Evolutionary conservation across 2,888 invertebrate genomes (phyloP).

Genomic region (Agrilus mali): DNA sequence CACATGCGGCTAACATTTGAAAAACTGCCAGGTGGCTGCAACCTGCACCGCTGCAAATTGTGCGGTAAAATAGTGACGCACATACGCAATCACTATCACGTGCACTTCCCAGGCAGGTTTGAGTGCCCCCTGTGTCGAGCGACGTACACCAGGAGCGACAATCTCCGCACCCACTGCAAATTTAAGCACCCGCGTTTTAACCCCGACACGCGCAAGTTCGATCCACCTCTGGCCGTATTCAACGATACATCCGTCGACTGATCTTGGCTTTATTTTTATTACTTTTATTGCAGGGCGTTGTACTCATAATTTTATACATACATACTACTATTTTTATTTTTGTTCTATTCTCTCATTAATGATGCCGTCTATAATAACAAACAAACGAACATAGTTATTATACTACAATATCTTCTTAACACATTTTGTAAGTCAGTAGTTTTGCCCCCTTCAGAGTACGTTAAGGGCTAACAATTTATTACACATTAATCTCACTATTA

Average conservation of each 20-base stretch:
- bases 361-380: too few relatives aligned
- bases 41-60: conserved; percentile 88
- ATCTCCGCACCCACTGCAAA: conserved; percentile 85
- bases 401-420: too few relatives aligned
- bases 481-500: too few relatives aligned
- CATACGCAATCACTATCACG: conserved; percentile 89
- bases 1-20: conserved; percentile 91
- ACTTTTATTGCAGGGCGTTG: conserved; percentile 30
- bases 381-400: too few relatives aligned
- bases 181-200: conserved; percentile 82
- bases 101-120: conserved; percentile 85
- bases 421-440: too few relatives aligned
- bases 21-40: conserved; percentile 83
- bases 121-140: conserved; percentile 85
- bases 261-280: conserved; percentile 33
- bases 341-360: too few relatives aligned
- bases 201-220: conserved; percentile 79
- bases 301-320: conserved; percentile 20
- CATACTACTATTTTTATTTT: background rate
- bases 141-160: conserved; percentile 85
- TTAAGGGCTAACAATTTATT: too few relatives aligned
- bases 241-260: conserved; percentile 39
- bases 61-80: conserved; percentile 91
- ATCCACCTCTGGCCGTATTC: conserved; percentile 49
- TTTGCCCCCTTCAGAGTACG: too few relatives aligned